Evolutionary conservation across 2,888 invertebrate genomes (phyloP), one percentile per base, ranked within the genome.

Genomic region (Cheilosia vernalis): DNA sequence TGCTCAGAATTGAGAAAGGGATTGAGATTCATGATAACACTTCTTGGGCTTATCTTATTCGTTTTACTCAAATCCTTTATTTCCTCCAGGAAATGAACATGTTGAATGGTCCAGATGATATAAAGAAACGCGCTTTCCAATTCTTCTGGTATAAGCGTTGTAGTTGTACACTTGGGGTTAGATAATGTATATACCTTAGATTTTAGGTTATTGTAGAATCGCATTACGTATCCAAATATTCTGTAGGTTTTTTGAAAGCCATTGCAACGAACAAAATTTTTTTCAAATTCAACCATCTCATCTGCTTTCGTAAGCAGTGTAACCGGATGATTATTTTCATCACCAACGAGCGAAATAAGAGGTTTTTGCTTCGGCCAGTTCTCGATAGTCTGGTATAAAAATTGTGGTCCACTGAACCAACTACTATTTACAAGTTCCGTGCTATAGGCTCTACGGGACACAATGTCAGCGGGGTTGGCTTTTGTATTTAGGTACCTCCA

Each of bases 381-480:
- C 4, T 55, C 33, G 1, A 4, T 4, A 1, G 24, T 1, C 15
- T 15, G 15, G 4, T 24, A 61, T n/a, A 44, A 17, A 60, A 33
- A 33, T 33, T 9, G 33, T 33, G 33, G 33, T 9, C 33, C 33
- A 33, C 33, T 9, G 9, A 33, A 33, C 33, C 33, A 33, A 9
- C 9, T 33, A 33, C 33, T 33, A 9, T 33, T 33, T 33, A 33
- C 2, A 10, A 33, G 33, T 10, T 33, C 33, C 33, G 33, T 33
- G 10, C 9, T 33, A 10, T 33, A 33, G 9, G 33, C 33, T 10
- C 90, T 90, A 44, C 90, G 56, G 0, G 89, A 90, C 2, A 89
- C 87, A 13, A 88, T 87, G 74, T 90, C 89, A 15, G 89, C 89
- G 0, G 90, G 89, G 67, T 90, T 90, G 5, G 87, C 64, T 33